Evolutionary conservation across 2,888 invertebrate genomes (phyloP).

Genomic region (Ornithoptera priamus): DNA sequence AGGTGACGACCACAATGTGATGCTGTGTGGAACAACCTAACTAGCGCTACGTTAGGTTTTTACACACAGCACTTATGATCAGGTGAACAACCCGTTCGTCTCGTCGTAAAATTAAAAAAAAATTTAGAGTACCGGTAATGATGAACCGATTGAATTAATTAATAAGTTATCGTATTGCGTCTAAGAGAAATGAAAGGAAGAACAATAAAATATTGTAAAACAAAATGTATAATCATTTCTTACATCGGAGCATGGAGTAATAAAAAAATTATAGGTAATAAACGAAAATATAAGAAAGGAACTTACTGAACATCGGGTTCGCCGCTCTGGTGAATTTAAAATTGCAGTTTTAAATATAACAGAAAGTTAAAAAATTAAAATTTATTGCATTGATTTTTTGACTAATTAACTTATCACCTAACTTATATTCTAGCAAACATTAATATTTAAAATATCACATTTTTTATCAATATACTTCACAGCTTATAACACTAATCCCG

Average conservation of each 20-base stretch:
- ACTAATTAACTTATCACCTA: conserved; percentile 57
- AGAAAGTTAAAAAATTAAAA: conserved; percentile 19
- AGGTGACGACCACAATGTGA: too few relatives aligned
- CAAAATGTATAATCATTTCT: too few relatives aligned
- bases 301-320: conserved; percentile 24
- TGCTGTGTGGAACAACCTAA: too few relatives aligned
- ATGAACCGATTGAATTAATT: too few relatives aligned
- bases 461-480: conserved; percentile 43
- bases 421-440: conserved; percentile 42
- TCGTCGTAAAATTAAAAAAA: too few relatives aligned
- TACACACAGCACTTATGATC: too few relatives aligned
- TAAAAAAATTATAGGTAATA: background rate
- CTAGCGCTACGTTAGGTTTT: too few relatives aligned
- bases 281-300: conserved; percentile 1
- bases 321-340: conserved; percentile 17
- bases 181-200: too few relatives aligned
- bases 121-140: too few relatives aligned
- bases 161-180: too few relatives aligned
- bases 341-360: conserved; percentile 5
- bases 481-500: conserved; percentile 64
- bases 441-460: conserved; percentile 66
- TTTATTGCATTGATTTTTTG: conserved; percentile 67
- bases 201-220: too few relatives aligned
- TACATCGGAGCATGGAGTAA: background rate
- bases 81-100: too few relatives aligned